phyloP scores from a whole-genome alignment of 2,888 invertebrate genomes.

The Caprella mutica region DNA sequence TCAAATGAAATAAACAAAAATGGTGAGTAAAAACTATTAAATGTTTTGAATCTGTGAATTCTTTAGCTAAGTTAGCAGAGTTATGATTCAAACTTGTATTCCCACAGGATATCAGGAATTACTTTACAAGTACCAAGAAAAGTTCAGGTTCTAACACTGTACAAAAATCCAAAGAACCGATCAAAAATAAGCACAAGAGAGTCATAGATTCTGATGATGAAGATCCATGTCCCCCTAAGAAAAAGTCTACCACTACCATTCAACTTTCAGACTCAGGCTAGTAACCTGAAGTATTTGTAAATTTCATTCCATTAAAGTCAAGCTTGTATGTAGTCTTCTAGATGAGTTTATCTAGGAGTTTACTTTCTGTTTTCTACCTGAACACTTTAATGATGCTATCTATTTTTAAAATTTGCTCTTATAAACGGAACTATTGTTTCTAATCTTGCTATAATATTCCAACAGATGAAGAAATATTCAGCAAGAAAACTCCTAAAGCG shows the following conservation, averaged over 20 bases:
- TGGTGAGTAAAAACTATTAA: no score
- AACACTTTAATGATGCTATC: background rate
- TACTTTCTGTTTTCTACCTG: background rate
- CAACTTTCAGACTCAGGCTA: slow-evolving; percentile 21
- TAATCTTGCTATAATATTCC: no score
- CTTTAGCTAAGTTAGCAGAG: no score
- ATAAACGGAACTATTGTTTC: no score
- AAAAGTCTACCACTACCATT: slow-evolving; percentile 9
- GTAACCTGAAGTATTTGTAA: background rate
- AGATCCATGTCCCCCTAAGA: slow-evolving; percentile 14
- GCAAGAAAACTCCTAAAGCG: no score
- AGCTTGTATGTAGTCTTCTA: background rate
- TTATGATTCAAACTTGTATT: no score
- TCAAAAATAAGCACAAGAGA: slow-evolving; percentile 12
- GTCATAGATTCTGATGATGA: slow-evolving; percentile 30
- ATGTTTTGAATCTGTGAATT: no score
- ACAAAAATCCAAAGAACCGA: background rate
- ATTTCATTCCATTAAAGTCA: background rate
- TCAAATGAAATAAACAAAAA: no score
- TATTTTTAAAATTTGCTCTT: no score
- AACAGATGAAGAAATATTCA: no score
- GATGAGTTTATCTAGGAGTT: background rate
- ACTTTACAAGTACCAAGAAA: background rate
- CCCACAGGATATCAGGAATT: slow-evolving; percentile 24
- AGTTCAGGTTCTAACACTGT: background rate